Conservation (phyloP, 2,888 invertebrate genomes). For the Diachrysia chrysitis region DNA sequence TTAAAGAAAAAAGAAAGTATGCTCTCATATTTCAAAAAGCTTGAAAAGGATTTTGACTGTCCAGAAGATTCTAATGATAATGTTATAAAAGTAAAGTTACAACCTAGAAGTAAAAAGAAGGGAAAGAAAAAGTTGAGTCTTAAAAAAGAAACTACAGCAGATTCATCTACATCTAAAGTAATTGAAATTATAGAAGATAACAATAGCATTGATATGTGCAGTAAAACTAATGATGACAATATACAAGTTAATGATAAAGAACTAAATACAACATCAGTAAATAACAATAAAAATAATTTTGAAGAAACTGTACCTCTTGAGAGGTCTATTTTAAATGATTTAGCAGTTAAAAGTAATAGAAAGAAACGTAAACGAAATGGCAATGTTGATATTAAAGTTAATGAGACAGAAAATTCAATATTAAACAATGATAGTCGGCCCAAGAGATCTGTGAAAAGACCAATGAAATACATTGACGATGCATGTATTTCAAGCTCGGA, state of each 20-base stretch:
- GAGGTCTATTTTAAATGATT: not conserved
- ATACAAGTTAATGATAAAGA: constrained; percentile 18
- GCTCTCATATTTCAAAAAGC: constrained; percentile 89
- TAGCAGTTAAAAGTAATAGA: constrained; percentile 36
- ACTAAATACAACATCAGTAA: not conserved
- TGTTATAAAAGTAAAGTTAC: constrained; percentile 78
- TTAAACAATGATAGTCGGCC: constrained; percentile 67
- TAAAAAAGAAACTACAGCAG: constrained; percentile 46
- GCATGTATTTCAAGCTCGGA: constrained; percentile 75
- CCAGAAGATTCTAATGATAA: constrained; percentile 61
- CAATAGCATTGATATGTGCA: not conserved
- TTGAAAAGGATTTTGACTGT: constrained; percentile 73
- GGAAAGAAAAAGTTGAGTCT: constrained; percentile 67
- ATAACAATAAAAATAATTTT: constrained; percentile 3
- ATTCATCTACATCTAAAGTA: constrained; percentile 35
- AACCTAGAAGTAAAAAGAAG: constrained; percentile 72
- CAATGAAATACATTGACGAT: constrained; percentile 80
- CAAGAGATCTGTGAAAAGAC: constrained; percentile 78
- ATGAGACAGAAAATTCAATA: constrained; percentile 15
- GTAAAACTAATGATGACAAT: constrained; percentile 20
- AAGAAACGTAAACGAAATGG: constrained; percentile 46
- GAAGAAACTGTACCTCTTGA: constrained; percentile 9
- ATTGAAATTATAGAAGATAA: constrained; percentile 20
- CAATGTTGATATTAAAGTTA: constrained; percentile 27
- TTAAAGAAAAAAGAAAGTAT: constrained; percentile 90